Evolutionary conservation across 2,888 invertebrate genomes (phyloP), one percentile per base, ranked within the genome.

Genomic region (Plebejus argus): DNA sequence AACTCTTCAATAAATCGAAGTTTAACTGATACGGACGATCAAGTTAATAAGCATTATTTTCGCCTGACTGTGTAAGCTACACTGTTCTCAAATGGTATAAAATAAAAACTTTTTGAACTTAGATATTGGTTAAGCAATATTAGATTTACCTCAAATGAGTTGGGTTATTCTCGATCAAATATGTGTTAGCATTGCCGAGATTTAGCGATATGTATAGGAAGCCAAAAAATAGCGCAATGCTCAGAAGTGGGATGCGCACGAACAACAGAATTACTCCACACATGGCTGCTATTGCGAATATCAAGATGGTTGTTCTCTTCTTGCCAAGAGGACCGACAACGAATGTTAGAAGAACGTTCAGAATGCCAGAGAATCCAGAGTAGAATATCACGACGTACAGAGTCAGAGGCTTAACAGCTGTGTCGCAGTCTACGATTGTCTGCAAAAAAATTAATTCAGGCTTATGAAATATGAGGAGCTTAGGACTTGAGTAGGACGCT

Each of bases 131-230:
- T 1, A 78, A 20, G 56, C 74, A 66, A 66, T 58, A n/a, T n/a
- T n/a, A 49, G 7, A 81, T 80, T 79, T 77, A 91, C 92, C 92
- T 88, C 76, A 92, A 85, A 85, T 91, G 86, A 3, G 92, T 93
- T 45, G 92, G 92, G 80, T 91, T 92, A 20, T 91, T 79, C 20
- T 92, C 93, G 20, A 92, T 89, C 77, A 92, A 84, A 82, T 89
- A 92, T 1, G 90, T 90, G 77, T 93, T 92, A 0, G 89, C 83
- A 78, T 89, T 91, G 15, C 91, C 91, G 80, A 92, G 82, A 78
- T 91, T 90, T 1, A 91, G 82, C 5, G 88, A 85, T 18, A 90
- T 89, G 78, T 89, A 90, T 0, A 91, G 84, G 61, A 92, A 91
- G 35, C 88, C 76, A 83, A 85, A 91, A 83, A 92, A 92, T 45